Conservation (phyloP, 2,113 vertebrate genomes). For the Heloderma charlesbogerti region DNA sequence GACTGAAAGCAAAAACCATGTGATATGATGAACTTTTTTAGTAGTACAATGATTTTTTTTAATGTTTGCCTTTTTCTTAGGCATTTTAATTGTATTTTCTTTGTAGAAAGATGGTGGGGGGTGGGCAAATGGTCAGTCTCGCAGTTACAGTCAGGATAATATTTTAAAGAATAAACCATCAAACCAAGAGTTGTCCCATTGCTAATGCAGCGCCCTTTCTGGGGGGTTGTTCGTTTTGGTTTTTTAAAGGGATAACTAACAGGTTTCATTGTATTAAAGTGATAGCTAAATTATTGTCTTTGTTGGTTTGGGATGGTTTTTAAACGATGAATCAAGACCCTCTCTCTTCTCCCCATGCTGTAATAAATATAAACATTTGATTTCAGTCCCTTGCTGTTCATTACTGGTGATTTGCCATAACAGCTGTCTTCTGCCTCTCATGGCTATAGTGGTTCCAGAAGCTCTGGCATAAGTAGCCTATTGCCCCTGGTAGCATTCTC, state of each 20-base stretch:
- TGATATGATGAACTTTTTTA: conserved; percentile 66
- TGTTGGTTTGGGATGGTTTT: conserved; percentile 75
- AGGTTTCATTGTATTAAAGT: conserved; percentile 87
- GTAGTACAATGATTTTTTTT: conserved; percentile 50
- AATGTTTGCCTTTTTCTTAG: conserved; percentile 72
- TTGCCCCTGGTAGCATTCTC: not conserved
- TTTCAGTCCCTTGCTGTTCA: conserved; percentile 60
- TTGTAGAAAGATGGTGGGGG: conserved; percentile 62
- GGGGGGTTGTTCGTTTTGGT: not conserved
- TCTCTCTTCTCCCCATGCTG: conserved; percentile 63
- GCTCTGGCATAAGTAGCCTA: not conserved
- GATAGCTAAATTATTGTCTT: conserved; percentile 87
- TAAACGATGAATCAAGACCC: conserved; percentile 63
- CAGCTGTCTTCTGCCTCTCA: not conserved
- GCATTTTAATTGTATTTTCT: conserved; percentile 79
- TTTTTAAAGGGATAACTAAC: conserved; percentile 77
- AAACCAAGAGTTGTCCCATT: conserved; percentile 60
- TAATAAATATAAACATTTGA: conserved; percentile 81
- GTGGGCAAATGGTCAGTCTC: conserved; percentile 70
- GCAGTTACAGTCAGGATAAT: conserved; percentile 81
- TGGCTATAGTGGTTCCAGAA: not conserved
- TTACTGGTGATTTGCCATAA: conserved; percentile 47
- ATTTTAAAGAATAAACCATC: conserved; percentile 48
- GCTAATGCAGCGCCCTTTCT: conserved; percentile 70
- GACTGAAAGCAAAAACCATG: conserved; percentile 74